These are phyloP conservation scores for Carlito syrichta DNA, from an alignment of 2,113 vertebrate species.

Conservation along the genomic window DNA sequence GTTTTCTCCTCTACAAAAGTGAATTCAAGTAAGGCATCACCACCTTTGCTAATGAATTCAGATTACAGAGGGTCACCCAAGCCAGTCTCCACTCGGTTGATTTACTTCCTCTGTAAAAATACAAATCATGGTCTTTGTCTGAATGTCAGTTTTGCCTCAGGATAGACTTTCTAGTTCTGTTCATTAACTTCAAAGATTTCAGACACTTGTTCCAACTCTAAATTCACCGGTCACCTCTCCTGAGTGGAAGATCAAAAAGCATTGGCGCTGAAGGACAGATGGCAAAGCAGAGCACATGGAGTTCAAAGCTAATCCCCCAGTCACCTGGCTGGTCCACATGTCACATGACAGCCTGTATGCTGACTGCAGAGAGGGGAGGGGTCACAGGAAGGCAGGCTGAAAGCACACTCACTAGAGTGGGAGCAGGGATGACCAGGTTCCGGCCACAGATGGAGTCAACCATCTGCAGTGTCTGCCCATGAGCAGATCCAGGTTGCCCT, in stretches of 20 bases:
- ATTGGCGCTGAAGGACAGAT: not conserved
- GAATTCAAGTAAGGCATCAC: not conserved
- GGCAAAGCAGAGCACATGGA: not conserved
- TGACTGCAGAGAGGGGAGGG: not conserved
- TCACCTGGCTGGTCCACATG: not conserved
- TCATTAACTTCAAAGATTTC: not conserved
- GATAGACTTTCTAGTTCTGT: not conserved
- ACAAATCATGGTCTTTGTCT: not conserved
- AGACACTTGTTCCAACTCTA: not conserved
- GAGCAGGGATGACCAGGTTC: not conserved
- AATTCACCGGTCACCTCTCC: not conserved
- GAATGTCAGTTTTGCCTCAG: not conserved
- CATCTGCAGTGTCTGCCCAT: not conserved
- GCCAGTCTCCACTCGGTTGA: not conserved
- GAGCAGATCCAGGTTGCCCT: not conserved
- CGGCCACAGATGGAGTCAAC: not conserved
- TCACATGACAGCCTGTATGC: not conserved
- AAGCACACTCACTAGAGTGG: not conserved
- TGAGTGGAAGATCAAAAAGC: not conserved
- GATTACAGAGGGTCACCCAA: not conserved
- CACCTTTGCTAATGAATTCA: not conserved
- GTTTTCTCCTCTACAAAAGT: not conserved
- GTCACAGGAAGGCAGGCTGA: too few species aligned
- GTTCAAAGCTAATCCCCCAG: not conserved
- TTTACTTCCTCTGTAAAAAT: not conserved